Conservation (phyloP, 2,113 vertebrate genomes). For the human (Homo sapiens) region DNA sequence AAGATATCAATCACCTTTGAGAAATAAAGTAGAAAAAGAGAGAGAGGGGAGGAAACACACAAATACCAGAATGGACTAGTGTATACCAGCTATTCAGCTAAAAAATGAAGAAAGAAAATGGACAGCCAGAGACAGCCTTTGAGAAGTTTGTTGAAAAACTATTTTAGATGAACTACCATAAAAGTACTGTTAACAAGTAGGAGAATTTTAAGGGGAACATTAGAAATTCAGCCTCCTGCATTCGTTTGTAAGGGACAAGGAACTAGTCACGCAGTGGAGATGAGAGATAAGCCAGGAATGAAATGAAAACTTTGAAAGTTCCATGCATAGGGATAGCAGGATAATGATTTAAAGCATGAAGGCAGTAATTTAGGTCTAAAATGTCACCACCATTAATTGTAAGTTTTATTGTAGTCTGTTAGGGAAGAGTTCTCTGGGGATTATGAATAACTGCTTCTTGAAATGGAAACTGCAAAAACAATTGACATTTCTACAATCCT, state of each 20-base stretch:
- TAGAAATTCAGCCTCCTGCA: constrained; percentile 3
- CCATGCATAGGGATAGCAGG: neutral
- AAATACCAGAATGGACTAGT: neutral
- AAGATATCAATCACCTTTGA: neutral
- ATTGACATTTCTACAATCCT: constrained; percentile 65
- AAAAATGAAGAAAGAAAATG: neutral
- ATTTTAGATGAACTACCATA: neutral
- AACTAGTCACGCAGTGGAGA: neutral
- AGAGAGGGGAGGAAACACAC: neutral
- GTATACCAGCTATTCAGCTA: neutral
- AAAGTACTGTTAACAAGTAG: neutral
- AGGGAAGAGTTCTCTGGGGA: constrained; percentile 42
- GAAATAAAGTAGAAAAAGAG: neutral
- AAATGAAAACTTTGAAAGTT: constrained; percentile 46
- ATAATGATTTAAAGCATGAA: constrained; percentile 63
- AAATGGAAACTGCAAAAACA: constrained; percentile 73
- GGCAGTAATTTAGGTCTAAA: constrained; percentile 69
- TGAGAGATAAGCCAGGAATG: constrained; percentile 53
- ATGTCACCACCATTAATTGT: constrained; percentile 67
- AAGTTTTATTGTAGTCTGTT: constrained; percentile 68
- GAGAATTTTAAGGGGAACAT: neutral
- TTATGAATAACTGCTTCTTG: constrained; percentile 61
- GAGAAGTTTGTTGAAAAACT: constrained; percentile 14
- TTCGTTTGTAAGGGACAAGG: neutral
- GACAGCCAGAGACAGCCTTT: neutral